These are phyloP conservation scores for Orius laevigatus DNA, from an alignment of 1,140 invertebrate species.

Conservation along the genomic window DNA sequence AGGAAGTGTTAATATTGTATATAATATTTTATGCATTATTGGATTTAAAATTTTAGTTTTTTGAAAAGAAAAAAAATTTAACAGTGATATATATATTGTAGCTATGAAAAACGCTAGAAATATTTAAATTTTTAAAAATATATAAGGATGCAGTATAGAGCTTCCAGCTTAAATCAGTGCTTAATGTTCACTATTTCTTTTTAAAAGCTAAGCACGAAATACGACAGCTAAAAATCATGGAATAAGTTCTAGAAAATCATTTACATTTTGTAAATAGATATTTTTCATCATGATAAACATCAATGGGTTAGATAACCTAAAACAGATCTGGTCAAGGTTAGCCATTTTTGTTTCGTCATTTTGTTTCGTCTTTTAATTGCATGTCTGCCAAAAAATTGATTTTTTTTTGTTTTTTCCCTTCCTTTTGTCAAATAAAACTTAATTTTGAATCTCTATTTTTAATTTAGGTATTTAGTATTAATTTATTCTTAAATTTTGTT, in stretches of 20 bases:
- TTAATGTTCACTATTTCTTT: neutral
- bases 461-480: too few species aligned
- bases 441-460: too few species aligned
- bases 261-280: too few species aligned
- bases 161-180: slow-evolving; percentile 1
- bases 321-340: too few species aligned
- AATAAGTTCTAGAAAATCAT: neutral
- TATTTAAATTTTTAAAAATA: neutral
- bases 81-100: neutral
- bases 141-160: slow-evolving; percentile 3
- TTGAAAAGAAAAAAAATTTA: slow-evolving; percentile 2
- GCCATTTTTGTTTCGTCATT: too few species aligned
- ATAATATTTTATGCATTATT: slow-evolving; percentile 8
- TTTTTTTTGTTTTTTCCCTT: too few species aligned
- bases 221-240: neutral
- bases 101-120: neutral
- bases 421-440: too few species aligned
- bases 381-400: too few species aligned
- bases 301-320: too few species aligned
- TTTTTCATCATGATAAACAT: too few species aligned
- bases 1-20: slow-evolving; percentile 12
- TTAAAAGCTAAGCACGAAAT: neutral
- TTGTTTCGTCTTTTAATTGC: too few species aligned
- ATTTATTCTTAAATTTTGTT: too few species aligned
- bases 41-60: slow-evolving; percentile 1